Evolutionary conservation across 2,797 vertebrate species (phyloP), one percentile per base, ranked within the genome.

Genomic region (Paedocypris micromegethes): DNA sequence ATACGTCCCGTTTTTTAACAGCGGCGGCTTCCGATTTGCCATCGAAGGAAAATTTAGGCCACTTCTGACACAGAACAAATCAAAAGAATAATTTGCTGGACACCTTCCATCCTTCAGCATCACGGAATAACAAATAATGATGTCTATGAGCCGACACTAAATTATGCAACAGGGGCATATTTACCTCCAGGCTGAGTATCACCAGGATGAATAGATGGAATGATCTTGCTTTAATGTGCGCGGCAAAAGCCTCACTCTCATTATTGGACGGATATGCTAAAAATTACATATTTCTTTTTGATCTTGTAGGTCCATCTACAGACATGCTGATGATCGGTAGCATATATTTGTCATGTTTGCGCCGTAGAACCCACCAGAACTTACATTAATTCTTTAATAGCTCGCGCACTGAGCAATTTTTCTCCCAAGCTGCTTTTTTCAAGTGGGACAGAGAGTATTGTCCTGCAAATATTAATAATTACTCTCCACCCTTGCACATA

Each of bases 251-350:
- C 54, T 56, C 65, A 47, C 56, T 49, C 66, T 65, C 69, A 69
- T 55, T 59, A 68, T 58, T 23, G 65, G 68, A 73, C 72, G 70
- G 73, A 82, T 76, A 44, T 59, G 54, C 55, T 64, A 62, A 66
- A 79, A 78, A 75, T 45, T 52, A 71, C 66, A 67, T 64, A 77
- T 78, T 82, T 79, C 75, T 74, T 75, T 82, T 78, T 77, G 60
- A 81, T 82, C 72, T 77, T 61, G 79, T 56, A 37, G 58, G 58
- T 23, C 23, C 51, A 72, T 78, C 45, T 75, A 66, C 62, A 50
- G 59, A 70, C 43, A 71, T 57, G 58, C 40, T 68, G 54, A 70
- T 70, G 64, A 66, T 60, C 56, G 41, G 64, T 50, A 43, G 58
- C 51, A 67, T 64, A 64, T 58, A 61, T 62, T 58, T 47, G 66